These are phyloP conservation scores for Acleris sparsana DNA, from an alignment of 2,888 invertebrate genomes.

Conservation along the genomic window DNA sequence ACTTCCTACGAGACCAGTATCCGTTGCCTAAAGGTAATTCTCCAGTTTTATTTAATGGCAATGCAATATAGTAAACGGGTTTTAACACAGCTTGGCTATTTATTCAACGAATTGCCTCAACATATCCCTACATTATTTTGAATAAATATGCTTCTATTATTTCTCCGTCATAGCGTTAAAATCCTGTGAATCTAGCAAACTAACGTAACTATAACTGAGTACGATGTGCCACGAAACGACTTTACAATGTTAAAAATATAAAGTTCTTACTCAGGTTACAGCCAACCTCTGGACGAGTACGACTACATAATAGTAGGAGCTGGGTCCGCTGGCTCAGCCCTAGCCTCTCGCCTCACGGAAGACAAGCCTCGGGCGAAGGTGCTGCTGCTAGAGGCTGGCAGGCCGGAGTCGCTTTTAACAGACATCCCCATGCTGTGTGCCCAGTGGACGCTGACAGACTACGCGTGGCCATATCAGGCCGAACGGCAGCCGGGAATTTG, in stretches of 20 bases:
- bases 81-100: no score
- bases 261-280: constrained; percentile 54
- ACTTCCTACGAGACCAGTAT: constrained; percentile 70
- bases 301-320: constrained; percentile 88
- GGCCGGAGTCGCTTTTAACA: constrained; percentile 75
- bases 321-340: constrained; percentile 87
- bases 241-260: background rate
- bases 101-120: no score
- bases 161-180: no score
- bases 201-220: no score
- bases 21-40: constrained; percentile 73
- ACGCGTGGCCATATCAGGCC: constrained; percentile 86
- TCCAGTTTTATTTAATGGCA: background rate
- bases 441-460: constrained; percentile 83
- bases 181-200: no score
- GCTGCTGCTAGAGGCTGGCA: constrained; percentile 86
- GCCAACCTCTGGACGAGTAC: constrained; percentile 73
- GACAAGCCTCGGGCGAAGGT: constrained; percentile 80
- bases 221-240: no score
- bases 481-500: constrained; percentile 85
- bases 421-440: constrained; percentile 84
- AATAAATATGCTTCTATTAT: no score
- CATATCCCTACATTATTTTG: no score
- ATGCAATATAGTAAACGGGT: no score
- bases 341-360: constrained; percentile 88